Conservation (phyloP, 2,888 invertebrate genomes). For the Synergus umbraculus region DNA sequence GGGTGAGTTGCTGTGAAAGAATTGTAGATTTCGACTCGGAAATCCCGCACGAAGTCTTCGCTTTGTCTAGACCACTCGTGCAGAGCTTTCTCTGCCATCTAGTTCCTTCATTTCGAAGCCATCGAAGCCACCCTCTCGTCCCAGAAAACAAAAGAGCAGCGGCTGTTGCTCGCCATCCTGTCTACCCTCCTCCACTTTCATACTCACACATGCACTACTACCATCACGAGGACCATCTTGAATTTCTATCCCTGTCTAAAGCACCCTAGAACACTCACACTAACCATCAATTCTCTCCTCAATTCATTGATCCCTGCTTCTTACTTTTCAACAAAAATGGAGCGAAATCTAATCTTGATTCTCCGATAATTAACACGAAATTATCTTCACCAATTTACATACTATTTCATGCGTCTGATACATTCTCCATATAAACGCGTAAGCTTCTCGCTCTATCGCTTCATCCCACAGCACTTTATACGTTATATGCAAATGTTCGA, state of each 20-base stretch:
- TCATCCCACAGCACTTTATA: conserved; percentile 17
- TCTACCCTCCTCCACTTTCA: conserved; percentile 44
- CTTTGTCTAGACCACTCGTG: conserved; percentile 45
- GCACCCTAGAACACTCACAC: conserved; percentile 15
- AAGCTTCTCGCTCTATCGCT: neutral
- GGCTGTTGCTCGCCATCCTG: conserved; percentile 67
- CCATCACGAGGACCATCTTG: conserved; percentile 41
- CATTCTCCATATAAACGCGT: neutral
- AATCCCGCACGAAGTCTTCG: conserved; percentile 26
- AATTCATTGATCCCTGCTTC: conserved; percentile 29
- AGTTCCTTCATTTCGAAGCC: conserved; percentile 59
- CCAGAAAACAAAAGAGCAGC: conserved; percentile 72
- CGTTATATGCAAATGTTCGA: conserved; percentile 65
- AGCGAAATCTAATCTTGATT: neutral
- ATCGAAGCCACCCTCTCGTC: conserved; percentile 68
- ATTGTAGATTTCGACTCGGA: conserved; percentile 22
- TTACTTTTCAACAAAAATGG: neutral
- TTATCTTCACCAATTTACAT: neutral
- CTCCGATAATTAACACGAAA: neutral
- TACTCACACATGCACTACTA: conserved; percentile 42
- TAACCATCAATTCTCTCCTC: conserved; percentile 6
- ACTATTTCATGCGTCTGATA: neutral
- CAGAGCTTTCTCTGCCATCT: conserved; percentile 56
- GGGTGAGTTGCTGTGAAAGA: conserved; percentile 25
- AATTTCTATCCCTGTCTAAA: conserved; percentile 36